phyloP scores from a whole-genome alignment of 53 echinoderm and acorn worm species.

The Patiria pectinifera region DNA sequence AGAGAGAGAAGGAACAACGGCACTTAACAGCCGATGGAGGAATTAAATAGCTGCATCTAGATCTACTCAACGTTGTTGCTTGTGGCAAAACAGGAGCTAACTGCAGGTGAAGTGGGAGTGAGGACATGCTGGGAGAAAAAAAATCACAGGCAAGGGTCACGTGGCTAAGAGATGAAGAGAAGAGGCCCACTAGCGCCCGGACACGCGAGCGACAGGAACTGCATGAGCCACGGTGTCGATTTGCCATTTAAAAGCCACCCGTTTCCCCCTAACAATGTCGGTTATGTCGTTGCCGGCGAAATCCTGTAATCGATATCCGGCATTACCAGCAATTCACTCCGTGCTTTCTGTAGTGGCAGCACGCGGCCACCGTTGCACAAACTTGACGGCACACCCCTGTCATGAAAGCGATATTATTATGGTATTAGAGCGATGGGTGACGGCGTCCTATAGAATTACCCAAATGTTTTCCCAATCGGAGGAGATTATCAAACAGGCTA shows the following conservation, averaged over 20 bases:
- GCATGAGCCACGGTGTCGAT: slow-evolving; percentile 5
- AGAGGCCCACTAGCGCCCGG: background rate
- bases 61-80: slow-evolving; percentile 57
- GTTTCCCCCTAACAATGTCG: background rate
- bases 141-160: slow-evolving; percentile 10
- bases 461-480: slow-evolving; percentile 42
- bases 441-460: slow-evolving; percentile 34
- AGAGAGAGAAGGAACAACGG: slow-evolving; percentile 26
- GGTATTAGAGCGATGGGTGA: background rate
- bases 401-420: slow-evolving; percentile 35
- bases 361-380: slow-evolving; percentile 15
- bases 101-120: slow-evolving; percentile 47
- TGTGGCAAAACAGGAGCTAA: slow-evolving; percentile 44
- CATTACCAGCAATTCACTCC: slow-evolving; percentile 34
- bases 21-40: slow-evolving; percentile 53
- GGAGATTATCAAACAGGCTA: slow-evolving; percentile 36
- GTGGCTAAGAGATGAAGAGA: slow-evolving; percentile 12
- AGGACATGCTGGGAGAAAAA: background rate
- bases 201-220: slow-evolving; percentile 40
- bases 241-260: slow-evolving; percentile 58
- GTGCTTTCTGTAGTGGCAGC: slow-evolving; percentile 13
- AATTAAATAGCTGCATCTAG: slow-evolving; percentile 52
- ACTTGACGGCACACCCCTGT: slow-evolving; percentile 3
- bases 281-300: slow-evolving; percentile 19
- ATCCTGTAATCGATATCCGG: slow-evolving; percentile 35